These are phyloP conservation scores for Mustela nigripes DNA, from an alignment of 2,113 vertebrate species.

Conservation along the genomic window DNA sequence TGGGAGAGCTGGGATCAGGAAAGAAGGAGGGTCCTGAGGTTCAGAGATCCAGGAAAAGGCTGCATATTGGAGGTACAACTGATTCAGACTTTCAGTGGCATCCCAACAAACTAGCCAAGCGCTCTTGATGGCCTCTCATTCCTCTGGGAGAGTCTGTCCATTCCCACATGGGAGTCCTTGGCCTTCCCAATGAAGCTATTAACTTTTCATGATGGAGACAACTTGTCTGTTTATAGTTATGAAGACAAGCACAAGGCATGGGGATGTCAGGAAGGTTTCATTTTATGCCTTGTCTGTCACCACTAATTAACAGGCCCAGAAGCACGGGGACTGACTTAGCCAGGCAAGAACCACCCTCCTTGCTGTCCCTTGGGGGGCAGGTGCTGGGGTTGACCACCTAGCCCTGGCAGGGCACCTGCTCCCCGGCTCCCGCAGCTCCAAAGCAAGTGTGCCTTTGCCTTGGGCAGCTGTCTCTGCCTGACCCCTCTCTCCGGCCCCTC, in stretches of 20 bases:
- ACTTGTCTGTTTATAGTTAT: neutral
- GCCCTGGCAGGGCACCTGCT: neutral
- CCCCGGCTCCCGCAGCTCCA: neutral
- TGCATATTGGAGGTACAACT: neutral
- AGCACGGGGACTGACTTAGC: neutral
- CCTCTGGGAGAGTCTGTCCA: neutral
- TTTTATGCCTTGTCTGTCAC: neutral
- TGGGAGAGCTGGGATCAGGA: neutral
- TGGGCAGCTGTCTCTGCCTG: no score
- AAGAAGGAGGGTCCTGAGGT: neutral
- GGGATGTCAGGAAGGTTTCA: slow-evolving; percentile 26
- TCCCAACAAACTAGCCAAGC: neutral
- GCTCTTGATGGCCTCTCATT: neutral
- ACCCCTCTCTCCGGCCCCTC: neutral
- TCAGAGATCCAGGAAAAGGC: neutral
- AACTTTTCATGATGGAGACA: neutral
- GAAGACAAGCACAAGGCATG: neutral
- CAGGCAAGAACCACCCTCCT: neutral
- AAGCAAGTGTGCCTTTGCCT: neutral
- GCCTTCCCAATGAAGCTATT: slow-evolving; percentile 7
- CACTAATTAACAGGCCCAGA: slow-evolving; percentile 40
- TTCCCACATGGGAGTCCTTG: neutral
- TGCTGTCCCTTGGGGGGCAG: neutral
- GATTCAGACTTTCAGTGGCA: neutral
- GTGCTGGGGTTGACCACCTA: neutral